These are phyloP conservation scores for Scaeva pyrastri DNA, from an alignment of 2,888 invertebrate species.

Conservation along the genomic window DNA sequence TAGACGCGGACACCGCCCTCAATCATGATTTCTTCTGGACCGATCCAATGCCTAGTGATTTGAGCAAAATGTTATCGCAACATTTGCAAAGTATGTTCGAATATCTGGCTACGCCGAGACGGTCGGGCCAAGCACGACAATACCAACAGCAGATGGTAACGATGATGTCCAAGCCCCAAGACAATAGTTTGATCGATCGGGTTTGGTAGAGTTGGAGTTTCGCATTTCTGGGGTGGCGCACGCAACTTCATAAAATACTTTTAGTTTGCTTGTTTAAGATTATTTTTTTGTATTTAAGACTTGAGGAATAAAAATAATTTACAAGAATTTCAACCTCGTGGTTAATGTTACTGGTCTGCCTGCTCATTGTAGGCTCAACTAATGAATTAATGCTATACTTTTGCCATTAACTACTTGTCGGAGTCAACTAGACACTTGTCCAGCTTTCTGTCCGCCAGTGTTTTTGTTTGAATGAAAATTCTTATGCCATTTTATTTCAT, in stretches of 20 bases:
- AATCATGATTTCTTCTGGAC: conserved; percentile 99
- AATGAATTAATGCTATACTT: no score
- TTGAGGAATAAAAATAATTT: conserved; percentile 37
- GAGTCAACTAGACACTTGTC: no score
- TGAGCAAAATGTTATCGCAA: conserved; percentile 95
- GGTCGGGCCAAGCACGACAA: conserved; percentile 89
- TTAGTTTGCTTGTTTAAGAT: conserved; percentile 4
- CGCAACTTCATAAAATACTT: not conserved
- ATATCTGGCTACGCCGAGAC: conserved; percentile 91
- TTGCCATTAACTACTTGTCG: no score
- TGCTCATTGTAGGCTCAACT: no score
- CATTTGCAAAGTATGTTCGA: conserved; percentile 98
- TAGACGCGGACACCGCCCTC: conserved; percentile 95
- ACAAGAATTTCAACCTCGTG: not conserved
- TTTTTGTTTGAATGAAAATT: no score
- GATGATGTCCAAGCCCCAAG: conserved; percentile 86
- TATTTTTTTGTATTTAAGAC: not conserved
- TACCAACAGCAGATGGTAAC: conserved; percentile 87
- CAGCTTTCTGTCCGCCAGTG: no score
- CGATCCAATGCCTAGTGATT: conserved; percentile 97
- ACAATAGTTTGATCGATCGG: conserved; percentile 93
- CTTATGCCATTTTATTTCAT: no score
- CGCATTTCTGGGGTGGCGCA: not conserved
- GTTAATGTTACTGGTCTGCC: no score
- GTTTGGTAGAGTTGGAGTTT: conserved; percentile 87